Percentiles rank a stretch among this genome's conserved stretches.
Conservation (phyloP, 2,888 invertebrate species). For the Melanotus villosus region DNA sequence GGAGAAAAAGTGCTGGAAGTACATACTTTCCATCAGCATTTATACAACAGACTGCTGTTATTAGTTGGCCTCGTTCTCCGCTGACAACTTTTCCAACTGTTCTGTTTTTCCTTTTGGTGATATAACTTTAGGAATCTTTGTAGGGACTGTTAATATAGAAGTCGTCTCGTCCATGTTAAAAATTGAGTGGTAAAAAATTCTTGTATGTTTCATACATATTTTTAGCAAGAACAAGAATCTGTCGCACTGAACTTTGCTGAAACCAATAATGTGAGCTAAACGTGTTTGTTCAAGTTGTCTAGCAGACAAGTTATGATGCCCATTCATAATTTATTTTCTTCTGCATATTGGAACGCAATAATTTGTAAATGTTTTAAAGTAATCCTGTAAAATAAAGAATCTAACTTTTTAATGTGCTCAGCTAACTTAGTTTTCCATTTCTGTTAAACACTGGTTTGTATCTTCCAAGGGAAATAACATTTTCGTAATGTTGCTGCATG, state of each 20-base stretch:
- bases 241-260: conserved; percentile 55
- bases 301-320: conserved; percentile 41
- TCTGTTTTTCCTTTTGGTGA: conserved; percentile 54
- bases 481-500: conserved; percentile 49
- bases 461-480: conserved; percentile 45
- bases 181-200: conserved; percentile 47
- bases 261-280: conserved; percentile 55
- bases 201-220: too few relatives aligned
- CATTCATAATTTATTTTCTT: conserved; percentile 37
- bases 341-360: conserved; percentile 28
- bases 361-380: conserved; percentile 25
- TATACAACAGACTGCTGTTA: conserved; percentile 54
- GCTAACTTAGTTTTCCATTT: conserved; percentile 46
- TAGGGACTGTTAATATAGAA: conserved; percentile 54
- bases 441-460: conserved; percentile 40
- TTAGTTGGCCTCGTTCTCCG: conserved; percentile 51
- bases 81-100: conserved; percentile 50
- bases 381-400: conserved; percentile 23
- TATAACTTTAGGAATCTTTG: conserved; percentile 54
- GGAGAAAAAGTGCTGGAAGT: conserved; percentile 57
- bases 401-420: conserved; percentile 12
- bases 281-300: conserved; percentile 42
- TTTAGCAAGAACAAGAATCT: conserved; percentile 51
- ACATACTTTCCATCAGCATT: conserved; percentile 56
- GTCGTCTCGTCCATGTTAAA: conserved; percentile 56